Conservation (phyloP, 1,140 invertebrate species). For the Brevipalpus yothersi region DNA sequence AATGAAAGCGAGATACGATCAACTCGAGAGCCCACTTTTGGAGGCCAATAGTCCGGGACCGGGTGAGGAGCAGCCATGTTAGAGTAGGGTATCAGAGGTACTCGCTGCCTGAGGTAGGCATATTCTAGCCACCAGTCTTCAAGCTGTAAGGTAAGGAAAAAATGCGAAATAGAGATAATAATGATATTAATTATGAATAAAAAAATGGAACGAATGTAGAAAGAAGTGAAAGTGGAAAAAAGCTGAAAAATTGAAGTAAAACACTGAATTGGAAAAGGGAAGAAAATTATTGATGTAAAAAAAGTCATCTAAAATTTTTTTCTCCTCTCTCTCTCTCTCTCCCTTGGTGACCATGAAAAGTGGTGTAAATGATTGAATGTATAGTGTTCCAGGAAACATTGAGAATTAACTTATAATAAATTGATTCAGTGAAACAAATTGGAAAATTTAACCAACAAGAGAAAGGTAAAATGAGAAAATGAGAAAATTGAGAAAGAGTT, state of each 20-base stretch:
- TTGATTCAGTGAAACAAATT: neutral
- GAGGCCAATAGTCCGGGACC: conserved; percentile 15
- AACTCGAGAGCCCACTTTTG: conserved; percentile 15
- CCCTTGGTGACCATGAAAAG: too few species aligned
- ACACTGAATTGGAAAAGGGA: too few species aligned
- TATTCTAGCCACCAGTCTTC: conserved; percentile 22
- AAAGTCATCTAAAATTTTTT: too few species aligned
- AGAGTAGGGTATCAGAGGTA: conserved; percentile 17
- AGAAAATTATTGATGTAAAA: too few species aligned
- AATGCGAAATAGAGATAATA: neutral
- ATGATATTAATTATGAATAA: neutral
- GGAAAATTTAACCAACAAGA: neutral
- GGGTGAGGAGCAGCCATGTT: conserved; percentile 21
- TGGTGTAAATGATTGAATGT: too few species aligned
- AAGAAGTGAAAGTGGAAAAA: neutral
- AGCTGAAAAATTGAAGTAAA: neutral
- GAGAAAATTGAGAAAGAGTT: neutral
- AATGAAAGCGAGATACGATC: conserved; percentile 16
- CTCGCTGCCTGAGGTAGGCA: conserved; percentile 19
- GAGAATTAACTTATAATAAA: neutral
- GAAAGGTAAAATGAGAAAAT: neutral
- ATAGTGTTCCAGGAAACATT: too few species aligned
- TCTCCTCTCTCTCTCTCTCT: too few species aligned
- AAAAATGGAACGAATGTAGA: neutral
- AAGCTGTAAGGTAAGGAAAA: conserved; percentile 12